Conservation (phyloP, 2,113 vertebrate genomes). For the Rhinopomastus cyanomelas region DNA sequence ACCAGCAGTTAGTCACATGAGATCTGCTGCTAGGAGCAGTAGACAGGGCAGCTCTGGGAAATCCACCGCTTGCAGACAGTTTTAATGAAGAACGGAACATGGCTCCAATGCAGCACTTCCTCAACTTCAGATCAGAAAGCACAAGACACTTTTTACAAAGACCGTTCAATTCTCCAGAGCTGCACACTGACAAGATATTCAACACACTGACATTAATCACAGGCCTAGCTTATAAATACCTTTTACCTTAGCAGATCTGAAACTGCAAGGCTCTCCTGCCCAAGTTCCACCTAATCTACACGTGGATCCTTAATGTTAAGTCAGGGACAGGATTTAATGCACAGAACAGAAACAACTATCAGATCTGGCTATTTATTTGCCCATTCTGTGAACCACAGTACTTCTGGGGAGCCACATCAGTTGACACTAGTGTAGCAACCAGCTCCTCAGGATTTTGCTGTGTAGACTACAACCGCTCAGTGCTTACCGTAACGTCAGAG, state of each 20-base stretch:
- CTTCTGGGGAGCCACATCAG: background rate
- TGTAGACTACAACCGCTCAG: background rate
- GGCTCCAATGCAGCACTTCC: background rate
- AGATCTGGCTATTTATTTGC: background rate
- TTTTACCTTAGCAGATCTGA: background rate
- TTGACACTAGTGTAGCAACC: background rate
- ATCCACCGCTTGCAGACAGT: background rate
- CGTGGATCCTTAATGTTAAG: background rate
- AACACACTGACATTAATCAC: background rate
- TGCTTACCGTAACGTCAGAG: slow-evolving; percentile 87
- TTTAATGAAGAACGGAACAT: slow-evolving; percentile 24
- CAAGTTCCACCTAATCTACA: background rate
- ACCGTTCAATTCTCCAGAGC: background rate
- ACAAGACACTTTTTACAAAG: background rate
- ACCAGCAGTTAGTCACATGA: slow-evolving; percentile 32
- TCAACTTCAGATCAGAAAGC: slow-evolving; percentile 14
- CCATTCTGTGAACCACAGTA: background rate
- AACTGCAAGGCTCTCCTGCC: background rate
- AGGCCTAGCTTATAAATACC: background rate
- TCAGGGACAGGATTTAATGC: background rate
- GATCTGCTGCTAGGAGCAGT: background rate
- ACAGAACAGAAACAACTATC: background rate
- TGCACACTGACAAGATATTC: background rate
- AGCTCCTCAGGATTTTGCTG: background rate
- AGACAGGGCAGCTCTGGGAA: slow-evolving; percentile 27